Base-by-base conservation (phyloP, 1,140 invertebrate species). In the Centruroides vittatus region DNA sequence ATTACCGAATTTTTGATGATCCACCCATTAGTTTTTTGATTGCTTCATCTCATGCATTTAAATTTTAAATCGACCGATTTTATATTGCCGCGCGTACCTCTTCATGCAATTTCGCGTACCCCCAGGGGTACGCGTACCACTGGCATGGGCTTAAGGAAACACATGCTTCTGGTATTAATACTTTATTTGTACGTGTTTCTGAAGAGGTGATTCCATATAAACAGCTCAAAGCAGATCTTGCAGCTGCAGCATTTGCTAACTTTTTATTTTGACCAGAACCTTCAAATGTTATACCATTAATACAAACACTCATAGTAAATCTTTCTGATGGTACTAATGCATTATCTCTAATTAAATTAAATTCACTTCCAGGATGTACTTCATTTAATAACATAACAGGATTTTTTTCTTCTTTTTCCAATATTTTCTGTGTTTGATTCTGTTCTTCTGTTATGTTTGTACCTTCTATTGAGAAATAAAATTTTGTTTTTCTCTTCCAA, bases 191-290 rank as follows among this genome's bases (percentile, higher is more conserved):
- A 41, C 0, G 5, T 6, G 5, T 34, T 53, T 53, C 51, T 53
- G 51, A 34, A 6, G 5, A 6, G 23, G 23, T 23, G 8, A 41
- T 41, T 6, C 41, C 41, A 41, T 41, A 41, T 41, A 41, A 41
- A 35, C 60, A 55, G 3, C 83, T 82, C 7, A 95, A 72, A 0
- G 89, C 89, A 0, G 85, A 80, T 64, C 88, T 82, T 4, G 89
- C 89, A 3, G 89, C 89, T 0, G 89, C 86, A 61, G 87, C 80
- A 76, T 93, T 94, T 0, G 89, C 89, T 58, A 86, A 70, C 72
- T 91, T 93, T 73, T 94, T 95, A 69, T 87, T 93, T 2, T 86
- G 85, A n/a, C 86, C 86, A 80, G 73, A 59, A 47, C 89, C 90
- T 71, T 86, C 81, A 69, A 88, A 93, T 41, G 78, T 80, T 67